Evolutionary conservation across 2,888 invertebrate species (phyloP), one percentile per base, ranked within the genome.

Genomic region (Morpho deidamia): DNA sequence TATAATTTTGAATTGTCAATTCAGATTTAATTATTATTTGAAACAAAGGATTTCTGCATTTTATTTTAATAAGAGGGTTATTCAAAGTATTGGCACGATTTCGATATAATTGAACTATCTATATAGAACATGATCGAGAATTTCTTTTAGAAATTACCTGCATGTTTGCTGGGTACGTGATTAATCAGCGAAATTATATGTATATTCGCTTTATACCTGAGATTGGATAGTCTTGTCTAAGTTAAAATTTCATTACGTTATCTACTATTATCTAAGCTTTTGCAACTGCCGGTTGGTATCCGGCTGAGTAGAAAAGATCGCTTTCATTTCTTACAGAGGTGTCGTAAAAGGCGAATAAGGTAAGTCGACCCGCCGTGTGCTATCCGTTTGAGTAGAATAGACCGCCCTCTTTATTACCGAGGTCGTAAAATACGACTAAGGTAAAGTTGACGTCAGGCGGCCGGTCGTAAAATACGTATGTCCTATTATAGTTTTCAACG

Each of bases 101-200:
- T 38, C 40, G 32, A 40, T 47, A 47, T 40, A 47, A 47, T 47
- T 47, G 39, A 47, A 47, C 40, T 23, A 33, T 40, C 47, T 33
- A 1, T 47, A 40, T 32, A 40, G n/a, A 40, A 47, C 40, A 40
- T 47, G 33, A 47, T 39, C 7, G 33, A 32, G 10, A 7, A 11
- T 34, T 47, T 7, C 33, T 32, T 32, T 40, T 10, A 11, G 32
- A 23, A 38, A 46, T 46, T 23, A 46, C 38, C 38, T 23, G 10
- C 23, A 38, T 23, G 37, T 38, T 46, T 38, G 46, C 38, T 37
- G 46, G 23, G 46, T 38, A 46, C 46, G 46, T 46, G 46, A 38
- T 46, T 46, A 11, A 38, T 46, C 23, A 35, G 38, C 8, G 4
- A 38, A 38, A 38, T 38, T 46, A 38, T 46, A 38, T 2, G 14